Evolutionary conservation across 2,797 vertebrate species (phyloP).

Genomic region (Pseudochaenichthys georgianus): DNA sequence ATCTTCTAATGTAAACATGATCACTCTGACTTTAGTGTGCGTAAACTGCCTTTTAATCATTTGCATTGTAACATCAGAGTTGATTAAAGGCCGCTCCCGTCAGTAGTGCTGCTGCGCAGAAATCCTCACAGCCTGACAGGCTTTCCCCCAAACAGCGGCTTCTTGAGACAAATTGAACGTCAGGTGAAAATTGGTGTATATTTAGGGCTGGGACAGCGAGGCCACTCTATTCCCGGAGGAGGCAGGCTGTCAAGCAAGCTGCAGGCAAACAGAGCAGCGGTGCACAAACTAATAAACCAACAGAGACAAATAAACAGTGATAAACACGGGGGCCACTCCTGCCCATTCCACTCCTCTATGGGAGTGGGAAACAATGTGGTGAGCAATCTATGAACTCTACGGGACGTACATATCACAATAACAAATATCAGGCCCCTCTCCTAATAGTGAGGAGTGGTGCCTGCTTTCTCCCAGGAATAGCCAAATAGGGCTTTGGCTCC

Average conservation of each 20-base stretch:
- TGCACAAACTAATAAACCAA: constrained; percentile 82
- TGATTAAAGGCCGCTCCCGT: constrained; percentile 15
- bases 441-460: constrained; percentile 63
- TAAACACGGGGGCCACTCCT: constrained; percentile 77
- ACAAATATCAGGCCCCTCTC: constrained; percentile 67
- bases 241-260: constrained; percentile 83
- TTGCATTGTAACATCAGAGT: constrained; percentile 18
- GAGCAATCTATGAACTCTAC: constrained; percentile 73
- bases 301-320: constrained; percentile 81
- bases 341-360: constrained; percentile 71
- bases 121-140: constrained; percentile 44
- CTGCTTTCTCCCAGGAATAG: constrained; percentile 64
- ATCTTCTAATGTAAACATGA: constrained; percentile 9
- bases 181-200: constrained; percentile 79
- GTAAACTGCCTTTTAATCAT: constrained; percentile 1
- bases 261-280: constrained; percentile 79
- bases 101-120: constrained; percentile 1
- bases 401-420: constrained; percentile 76
- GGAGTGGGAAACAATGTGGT: constrained; percentile 71
- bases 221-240: constrained; percentile 79
- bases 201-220: constrained; percentile 79
- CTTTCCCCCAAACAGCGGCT: constrained; percentile 57
- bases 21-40: constrained; percentile 4
- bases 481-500: constrained; percentile 70
- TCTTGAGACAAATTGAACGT: constrained; percentile 73